Percentiles rank a stretch among this genome's conserved stretches.
phyloP scores from a whole-genome alignment of 2,113 vertebrate genomes.

The Sarotherodon lohbergeri region DNA sequence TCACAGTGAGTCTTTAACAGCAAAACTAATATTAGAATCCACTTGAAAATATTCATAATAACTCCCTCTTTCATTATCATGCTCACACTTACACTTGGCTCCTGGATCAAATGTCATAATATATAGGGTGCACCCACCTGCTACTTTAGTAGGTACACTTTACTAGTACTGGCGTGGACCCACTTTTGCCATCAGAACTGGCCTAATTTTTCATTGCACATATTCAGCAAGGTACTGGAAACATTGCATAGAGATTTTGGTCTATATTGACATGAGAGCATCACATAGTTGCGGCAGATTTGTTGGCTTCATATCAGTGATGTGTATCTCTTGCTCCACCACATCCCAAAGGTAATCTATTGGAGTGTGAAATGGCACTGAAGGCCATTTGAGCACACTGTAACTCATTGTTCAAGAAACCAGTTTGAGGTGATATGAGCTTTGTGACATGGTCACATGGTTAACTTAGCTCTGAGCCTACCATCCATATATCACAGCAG shows the following conservation, averaged over 20 bases:
- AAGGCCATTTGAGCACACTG: neutral
- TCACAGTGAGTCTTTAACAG: conserved; percentile 85
- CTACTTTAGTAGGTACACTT: neutral
- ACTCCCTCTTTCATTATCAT: neutral
- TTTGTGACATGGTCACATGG: neutral
- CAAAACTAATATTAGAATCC: neutral
- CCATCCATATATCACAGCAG: neutral
- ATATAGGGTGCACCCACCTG: neutral
- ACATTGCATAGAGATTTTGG: neutral
- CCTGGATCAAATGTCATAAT: neutral
- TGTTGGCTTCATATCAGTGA: neutral
- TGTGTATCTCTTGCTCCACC: neutral
- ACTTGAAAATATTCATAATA: neutral
- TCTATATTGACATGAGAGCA: neutral
- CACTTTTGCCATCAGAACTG: neutral
- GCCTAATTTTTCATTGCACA: neutral
- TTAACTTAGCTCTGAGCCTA: neutral
- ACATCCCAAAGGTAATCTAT: neutral
- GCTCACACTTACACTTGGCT: neutral
- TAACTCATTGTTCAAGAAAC: neutral
- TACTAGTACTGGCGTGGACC: neutral
- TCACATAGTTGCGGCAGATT: neutral
- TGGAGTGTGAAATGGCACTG: neutral
- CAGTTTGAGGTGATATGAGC: neutral
- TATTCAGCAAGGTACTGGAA: neutral